Evolutionary conservation across 1,140 invertebrate genomes (phyloP).

Genomic region (Drosophila tristis): DNA sequence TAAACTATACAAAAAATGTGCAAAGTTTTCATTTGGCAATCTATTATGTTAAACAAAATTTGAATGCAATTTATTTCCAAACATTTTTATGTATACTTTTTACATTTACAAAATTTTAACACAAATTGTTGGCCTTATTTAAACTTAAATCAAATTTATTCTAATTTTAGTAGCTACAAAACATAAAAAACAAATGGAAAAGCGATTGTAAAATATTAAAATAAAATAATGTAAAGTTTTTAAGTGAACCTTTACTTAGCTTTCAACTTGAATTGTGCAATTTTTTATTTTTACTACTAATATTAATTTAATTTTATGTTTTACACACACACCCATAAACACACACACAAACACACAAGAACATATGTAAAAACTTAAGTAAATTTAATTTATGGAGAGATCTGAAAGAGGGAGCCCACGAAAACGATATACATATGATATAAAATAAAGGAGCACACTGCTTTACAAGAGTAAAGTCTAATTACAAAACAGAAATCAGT

Average conservation of each 20-base stretch:
- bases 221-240: slow-evolving; percentile 43
- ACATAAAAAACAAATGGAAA: slow-evolving; percentile 32
- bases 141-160: slow-evolving; percentile 81
- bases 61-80: slow-evolving; percentile 60
- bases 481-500: slow-evolving; percentile 58
- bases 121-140: slow-evolving; percentile 78
- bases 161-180: slow-evolving; percentile 72
- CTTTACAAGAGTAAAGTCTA: slow-evolving; percentile 28
- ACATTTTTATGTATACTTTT: slow-evolving; percentile 43
- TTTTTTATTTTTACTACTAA: slow-evolving; percentile 74
- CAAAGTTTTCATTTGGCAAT: slow-evolving; percentile 67
- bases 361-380: slow-evolving; percentile 57
- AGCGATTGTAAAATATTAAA: slow-evolving; percentile 55
- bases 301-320: slow-evolving; percentile 64
- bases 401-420: slow-evolving; percentile 31
- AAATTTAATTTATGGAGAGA: slow-evolving; percentile 67
- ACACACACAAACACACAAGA: slow-evolving; percentile 13
- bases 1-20: slow-evolving; percentile 50
- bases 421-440: slow-evolving; percentile 20
- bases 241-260: slow-evolving; percentile 42
- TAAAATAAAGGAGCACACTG: slow-evolving; percentile 23
- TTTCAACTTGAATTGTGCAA: slow-evolving; percentile 77
- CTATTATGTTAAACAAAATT: slow-evolving; percentile 48
- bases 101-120: background rate
- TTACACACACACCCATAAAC: slow-evolving; percentile 38